These are phyloP conservation scores for Eremobia ochroleuca DNA, from an alignment of 2,888 invertebrate species.

Conservation along the genomic window DNA sequence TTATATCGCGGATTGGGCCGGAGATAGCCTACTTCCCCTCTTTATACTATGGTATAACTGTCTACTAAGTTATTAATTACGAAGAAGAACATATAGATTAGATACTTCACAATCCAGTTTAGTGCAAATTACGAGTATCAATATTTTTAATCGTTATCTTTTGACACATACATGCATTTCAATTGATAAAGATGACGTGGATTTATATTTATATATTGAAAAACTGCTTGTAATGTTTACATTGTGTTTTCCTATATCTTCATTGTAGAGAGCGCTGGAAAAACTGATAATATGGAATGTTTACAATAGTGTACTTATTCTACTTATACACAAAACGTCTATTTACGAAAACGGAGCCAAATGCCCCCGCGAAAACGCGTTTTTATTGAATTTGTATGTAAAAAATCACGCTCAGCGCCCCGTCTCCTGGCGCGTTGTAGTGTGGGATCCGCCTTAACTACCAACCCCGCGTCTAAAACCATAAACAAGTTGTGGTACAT, in stretches of 20 bases:
- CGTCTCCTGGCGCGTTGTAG: too few species aligned
- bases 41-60: too few species aligned
- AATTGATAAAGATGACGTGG: constrained; percentile 21
- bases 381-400: too few species aligned
- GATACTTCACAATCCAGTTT: background rate
- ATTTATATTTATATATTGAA: constrained; percentile 1
- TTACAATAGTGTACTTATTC: background rate
- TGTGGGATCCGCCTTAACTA: background rate
- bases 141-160: constrained; percentile 16
- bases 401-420: too few species aligned
- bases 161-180: constrained; percentile 13
- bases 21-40: too few species aligned
- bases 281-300: background rate
- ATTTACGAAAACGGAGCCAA: too few species aligned
- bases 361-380: too few species aligned
- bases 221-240: constrained; percentile 27
- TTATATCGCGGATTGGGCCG: too few species aligned
- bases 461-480: background rate
- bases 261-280: background rate
- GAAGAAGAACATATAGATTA: background rate
- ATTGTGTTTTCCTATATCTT: background rate
- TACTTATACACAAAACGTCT: too few species aligned
- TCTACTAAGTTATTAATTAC: background rate
- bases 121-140: background rate
- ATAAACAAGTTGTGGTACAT: background rate